Percentiles rank a stretch among this genome's conserved stretches.
Evolutionary conservation across 1,140 invertebrate species (phyloP).

Genomic region (Cydia splendana): DNA sequence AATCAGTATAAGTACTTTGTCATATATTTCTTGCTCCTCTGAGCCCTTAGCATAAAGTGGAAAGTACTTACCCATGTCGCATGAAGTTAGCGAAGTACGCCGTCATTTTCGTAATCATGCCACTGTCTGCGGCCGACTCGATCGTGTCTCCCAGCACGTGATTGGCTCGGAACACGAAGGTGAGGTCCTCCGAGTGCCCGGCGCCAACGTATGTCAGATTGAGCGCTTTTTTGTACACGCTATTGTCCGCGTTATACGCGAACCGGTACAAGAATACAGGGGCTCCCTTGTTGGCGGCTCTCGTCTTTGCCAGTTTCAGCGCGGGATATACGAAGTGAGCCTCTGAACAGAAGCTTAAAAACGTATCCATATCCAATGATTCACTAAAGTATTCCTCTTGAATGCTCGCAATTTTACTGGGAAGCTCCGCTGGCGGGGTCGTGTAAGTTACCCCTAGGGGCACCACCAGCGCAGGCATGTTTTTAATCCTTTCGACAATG

Average conservation of each 20-base stretch:
- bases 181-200: slow-evolving; percentile 64
- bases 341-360: slow-evolving; percentile 55
- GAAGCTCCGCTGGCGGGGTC: slow-evolving; percentile 37
- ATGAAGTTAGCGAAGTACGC: slow-evolving; percentile 56
- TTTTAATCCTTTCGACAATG: slow-evolving; percentile 49
- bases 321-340: slow-evolving; percentile 60
- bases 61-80: slow-evolving; percentile 49
- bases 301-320: slow-evolving; percentile 50
- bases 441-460: slow-evolving; percentile 49
- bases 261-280: slow-evolving; percentile 61
- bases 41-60: background rate
- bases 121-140: slow-evolving; percentile 39
- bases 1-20: too few relatives aligned
- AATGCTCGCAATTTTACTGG: slow-evolving; percentile 44
- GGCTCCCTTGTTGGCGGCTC: slow-evolving; percentile 43
- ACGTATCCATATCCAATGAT: slow-evolving; percentile 49
- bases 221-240: slow-evolving; percentile 47
- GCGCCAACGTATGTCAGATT: slow-evolving; percentile 52
- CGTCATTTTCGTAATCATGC: slow-evolving; percentile 55
- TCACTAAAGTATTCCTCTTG: slow-evolving; percentile 53
- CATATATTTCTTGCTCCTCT: too few relatives aligned
- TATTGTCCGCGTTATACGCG: slow-evolving; percentile 51
- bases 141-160: slow-evolving; percentile 41
- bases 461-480: slow-evolving; percentile 47
- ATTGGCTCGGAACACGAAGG: slow-evolving; percentile 59